Conservation (phyloP, 2,888 invertebrate genomes). For the Oxystoma pomonae region DNA sequence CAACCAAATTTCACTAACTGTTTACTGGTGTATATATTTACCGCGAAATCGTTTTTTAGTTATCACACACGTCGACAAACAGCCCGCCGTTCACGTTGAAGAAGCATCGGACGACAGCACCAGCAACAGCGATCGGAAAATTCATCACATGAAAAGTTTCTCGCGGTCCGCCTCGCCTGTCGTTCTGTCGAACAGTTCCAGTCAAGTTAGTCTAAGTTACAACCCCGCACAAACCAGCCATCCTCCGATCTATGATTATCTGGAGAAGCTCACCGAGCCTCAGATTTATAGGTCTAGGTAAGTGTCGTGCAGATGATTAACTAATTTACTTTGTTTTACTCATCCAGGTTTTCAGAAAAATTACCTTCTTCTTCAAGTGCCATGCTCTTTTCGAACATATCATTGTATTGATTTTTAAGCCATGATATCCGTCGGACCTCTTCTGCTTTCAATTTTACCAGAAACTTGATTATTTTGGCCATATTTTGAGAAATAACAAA, state of each 20-base stretch:
- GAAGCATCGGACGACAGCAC: constrained; percentile 47
- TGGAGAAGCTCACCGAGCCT: constrained; percentile 49
- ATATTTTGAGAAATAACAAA: too few species aligned
- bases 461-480: too few species aligned
- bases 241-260: constrained; percentile 47
- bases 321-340: too few species aligned
- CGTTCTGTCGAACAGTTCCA: constrained; percentile 49
- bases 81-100: constrained; percentile 48
- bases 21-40: too few species aligned
- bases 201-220: constrained; percentile 43
- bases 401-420: too few species aligned
- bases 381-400: too few species aligned
- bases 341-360: too few species aligned
- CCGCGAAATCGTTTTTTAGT: constrained; percentile 21
- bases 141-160: constrained; percentile 52
- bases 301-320: too few species aligned
- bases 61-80: constrained; percentile 40
- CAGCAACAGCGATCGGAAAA: constrained; percentile 46
- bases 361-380: too few species aligned
- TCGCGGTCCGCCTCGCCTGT: constrained; percentile 50
- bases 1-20: too few species aligned
- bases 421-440: too few species aligned
- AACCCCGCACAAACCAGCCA: constrained; percentile 16
- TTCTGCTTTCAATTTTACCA: too few species aligned
- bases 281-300: constrained; percentile 44